phyloP scores from a whole-genome alignment of 2,113 vertebrate species.

The Penelope pileata region DNA sequence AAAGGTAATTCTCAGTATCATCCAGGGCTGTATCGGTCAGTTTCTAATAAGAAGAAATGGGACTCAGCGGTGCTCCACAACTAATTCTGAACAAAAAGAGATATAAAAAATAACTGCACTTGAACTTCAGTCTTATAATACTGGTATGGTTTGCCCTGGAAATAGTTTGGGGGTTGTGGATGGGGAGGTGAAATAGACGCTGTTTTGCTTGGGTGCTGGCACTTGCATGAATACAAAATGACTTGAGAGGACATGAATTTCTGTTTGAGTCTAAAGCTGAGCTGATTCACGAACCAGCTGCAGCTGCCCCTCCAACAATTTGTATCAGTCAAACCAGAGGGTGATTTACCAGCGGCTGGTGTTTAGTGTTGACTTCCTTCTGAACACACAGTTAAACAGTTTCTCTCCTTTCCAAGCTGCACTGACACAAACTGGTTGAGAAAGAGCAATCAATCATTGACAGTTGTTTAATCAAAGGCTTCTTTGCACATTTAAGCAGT shows the following conservation, averaged over 20 bases:
- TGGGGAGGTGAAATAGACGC: background rate
- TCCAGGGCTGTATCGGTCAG: background rate
- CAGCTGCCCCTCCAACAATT: background rate
- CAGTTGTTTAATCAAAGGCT: slow-evolving; percentile 30
- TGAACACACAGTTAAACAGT: background rate
- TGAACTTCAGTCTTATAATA: background rate
- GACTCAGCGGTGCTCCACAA: background rate
- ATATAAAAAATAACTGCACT: background rate
- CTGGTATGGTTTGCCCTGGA: background rate
- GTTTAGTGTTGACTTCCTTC: background rate
- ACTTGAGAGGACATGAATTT: background rate
- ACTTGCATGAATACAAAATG: background rate
- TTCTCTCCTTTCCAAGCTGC: background rate
- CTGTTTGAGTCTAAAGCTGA: background rate
- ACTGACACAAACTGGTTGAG: slow-evolving; percentile 33
- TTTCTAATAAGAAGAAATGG: background rate
- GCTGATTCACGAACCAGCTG: background rate
- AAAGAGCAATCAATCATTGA: background rate
- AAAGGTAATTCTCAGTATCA: background rate
- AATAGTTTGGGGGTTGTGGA: background rate
- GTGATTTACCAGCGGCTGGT: background rate
- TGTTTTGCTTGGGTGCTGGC: background rate
- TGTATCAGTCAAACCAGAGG: background rate
- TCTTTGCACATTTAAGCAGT: background rate
- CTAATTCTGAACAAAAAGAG: background rate